A percentile compares a stretch with the other conserved stretches of the same genome.
Evolutionary conservation across 2,888 invertebrate species (phyloP).

Genomic region (Sesia apiformis): DNA sequence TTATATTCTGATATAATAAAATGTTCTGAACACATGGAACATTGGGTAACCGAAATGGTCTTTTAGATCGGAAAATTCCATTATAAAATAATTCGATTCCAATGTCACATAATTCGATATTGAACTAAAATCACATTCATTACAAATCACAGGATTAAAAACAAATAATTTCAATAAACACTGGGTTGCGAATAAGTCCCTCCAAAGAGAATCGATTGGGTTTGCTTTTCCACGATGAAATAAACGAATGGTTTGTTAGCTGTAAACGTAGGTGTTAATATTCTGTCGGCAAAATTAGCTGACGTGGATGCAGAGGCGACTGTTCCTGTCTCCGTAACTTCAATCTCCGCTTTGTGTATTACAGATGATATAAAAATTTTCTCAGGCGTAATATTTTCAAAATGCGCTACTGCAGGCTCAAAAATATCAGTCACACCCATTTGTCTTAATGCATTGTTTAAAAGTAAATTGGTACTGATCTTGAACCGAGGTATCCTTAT

Average conservation of each 20-base stretch:
- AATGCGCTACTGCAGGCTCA: constrained; percentile 67
- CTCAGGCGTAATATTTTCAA: constrained; percentile 70
- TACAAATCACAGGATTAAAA: neutral
- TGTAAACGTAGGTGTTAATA: constrained; percentile 74
- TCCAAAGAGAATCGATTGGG: constrained; percentile 77
- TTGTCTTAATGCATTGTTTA: constrained; percentile 71
- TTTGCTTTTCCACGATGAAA: constrained; percentile 78
- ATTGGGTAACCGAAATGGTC: too few species aligned
- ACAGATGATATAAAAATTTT: constrained; percentile 75
- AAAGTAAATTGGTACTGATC: constrained; percentile 74
- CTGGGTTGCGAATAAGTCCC: constrained; percentile 71
- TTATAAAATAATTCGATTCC: too few species aligned
- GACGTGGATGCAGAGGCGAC: constrained; percentile 77
- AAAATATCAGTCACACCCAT: constrained; percentile 82
- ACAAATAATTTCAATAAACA: constrained; percentile 29
- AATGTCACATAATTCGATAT: too few species aligned
- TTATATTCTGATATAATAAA: too few species aligned
- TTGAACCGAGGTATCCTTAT: constrained; percentile 78
- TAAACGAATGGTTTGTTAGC: constrained; percentile 80
- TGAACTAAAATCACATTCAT: too few species aligned
- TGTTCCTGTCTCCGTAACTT: constrained; percentile 84
- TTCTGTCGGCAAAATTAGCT: constrained; percentile 65
- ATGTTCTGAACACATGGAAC: too few species aligned
- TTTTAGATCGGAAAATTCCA: too few species aligned
- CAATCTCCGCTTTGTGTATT: constrained; percentile 83